phyloP scores from a whole-genome alignment of 2,797 vertebrate species.

The Dicrostonyx torquatus region DNA sequence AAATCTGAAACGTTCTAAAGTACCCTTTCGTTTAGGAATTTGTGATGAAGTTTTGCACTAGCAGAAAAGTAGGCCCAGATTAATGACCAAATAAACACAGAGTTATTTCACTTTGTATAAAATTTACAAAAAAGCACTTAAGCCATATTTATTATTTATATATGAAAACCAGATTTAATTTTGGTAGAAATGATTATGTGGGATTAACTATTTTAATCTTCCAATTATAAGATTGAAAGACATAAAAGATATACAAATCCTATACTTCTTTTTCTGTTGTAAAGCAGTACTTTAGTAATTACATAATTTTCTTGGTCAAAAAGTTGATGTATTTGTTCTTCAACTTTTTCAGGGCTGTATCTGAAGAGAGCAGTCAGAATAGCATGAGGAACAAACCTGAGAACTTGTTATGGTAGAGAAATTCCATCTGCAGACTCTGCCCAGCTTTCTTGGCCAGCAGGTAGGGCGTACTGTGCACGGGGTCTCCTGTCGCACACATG shows the following conservation, averaged over 20 bases:
- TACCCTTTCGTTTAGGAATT: neutral
- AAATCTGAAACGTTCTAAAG: conserved; percentile 14
- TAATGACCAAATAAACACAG: neutral
- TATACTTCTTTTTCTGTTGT: neutral
- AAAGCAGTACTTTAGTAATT: neutral
- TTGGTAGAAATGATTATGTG: conserved; percentile 38
- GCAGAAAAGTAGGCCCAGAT: conserved; percentile 23
- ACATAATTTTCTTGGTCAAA: neutral
- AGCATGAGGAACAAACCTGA: conserved; percentile 87
- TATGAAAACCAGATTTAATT: conserved; percentile 62
- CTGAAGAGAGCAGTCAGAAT: neutral
- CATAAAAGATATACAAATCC: conserved; percentile 8
- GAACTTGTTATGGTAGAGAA: conserved; percentile 96
- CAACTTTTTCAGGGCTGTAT: neutral
- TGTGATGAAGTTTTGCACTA: neutral
- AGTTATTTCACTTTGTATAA: conserved; percentile 46
- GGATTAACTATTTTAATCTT: conserved; percentile 65
- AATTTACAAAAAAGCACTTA: conserved; percentile 46
- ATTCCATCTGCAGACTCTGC: conserved; percentile 97
- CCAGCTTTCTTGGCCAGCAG: conserved; percentile 94
- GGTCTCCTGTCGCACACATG: conserved; percentile 95
- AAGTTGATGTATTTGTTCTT: neutral
- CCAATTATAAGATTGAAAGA: conserved; percentile 53
- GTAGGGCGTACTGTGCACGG: conserved; percentile 93
- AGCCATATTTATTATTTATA: conserved; percentile 31